Evolutionary conservation across 1,140 invertebrate species (phyloP).

Genomic region (Aethina tumida): DNA sequence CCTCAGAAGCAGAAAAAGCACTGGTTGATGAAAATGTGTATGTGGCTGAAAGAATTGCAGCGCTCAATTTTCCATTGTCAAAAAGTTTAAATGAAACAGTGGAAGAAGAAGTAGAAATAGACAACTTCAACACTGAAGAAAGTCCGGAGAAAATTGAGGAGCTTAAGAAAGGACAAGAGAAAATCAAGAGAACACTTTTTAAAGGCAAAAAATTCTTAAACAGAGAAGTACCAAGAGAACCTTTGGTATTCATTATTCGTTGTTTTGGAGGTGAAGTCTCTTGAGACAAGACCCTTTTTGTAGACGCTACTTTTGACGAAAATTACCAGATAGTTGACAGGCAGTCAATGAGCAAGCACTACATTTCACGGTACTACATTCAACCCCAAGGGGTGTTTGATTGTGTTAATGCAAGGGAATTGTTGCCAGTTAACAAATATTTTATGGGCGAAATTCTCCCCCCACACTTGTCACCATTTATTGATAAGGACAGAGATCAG

Average conservation of each 20-base stretch:
- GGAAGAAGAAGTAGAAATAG: slow-evolving; percentile 54
- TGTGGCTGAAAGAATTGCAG: slow-evolving; percentile 71
- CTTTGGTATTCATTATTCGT: slow-evolving; percentile 70
- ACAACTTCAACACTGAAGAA: slow-evolving; percentile 51
- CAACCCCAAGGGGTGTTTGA: slow-evolving; percentile 99
- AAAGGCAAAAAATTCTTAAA: slow-evolving; percentile 92
- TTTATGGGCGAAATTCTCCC: slow-evolving; percentile 84
- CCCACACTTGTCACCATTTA: slow-evolving; percentile 96
- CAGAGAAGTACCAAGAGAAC: slow-evolving; percentile 81
- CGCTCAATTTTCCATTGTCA: slow-evolving; percentile 66
- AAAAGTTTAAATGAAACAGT: slow-evolving; percentile 41
- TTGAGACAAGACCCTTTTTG: slow-evolving; percentile 81
- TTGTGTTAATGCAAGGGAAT: slow-evolving; percentile 74
- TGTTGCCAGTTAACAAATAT: slow-evolving; percentile 89
- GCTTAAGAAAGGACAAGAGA: slow-evolving; percentile 64
- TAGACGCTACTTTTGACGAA: slow-evolving; percentile 84
- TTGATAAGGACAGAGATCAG: slow-evolving; percentile 58
- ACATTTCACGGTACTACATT: slow-evolving; percentile 88
- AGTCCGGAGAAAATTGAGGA: slow-evolving; percentile 61
- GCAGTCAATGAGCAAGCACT: slow-evolving; percentile 69
- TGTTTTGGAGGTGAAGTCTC: slow-evolving; percentile 92
- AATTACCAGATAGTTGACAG: slow-evolving; percentile 94
- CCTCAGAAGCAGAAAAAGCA: slow-evolving; percentile 46
- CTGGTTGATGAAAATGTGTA: slow-evolving; percentile 62
- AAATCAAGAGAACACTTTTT: slow-evolving; percentile 76